Percentiles rank a stretch among this genome's conserved stretches.
Conservation (phyloP, 2,113 vertebrate species). For the Cyanoliseus patagonus region DNA sequence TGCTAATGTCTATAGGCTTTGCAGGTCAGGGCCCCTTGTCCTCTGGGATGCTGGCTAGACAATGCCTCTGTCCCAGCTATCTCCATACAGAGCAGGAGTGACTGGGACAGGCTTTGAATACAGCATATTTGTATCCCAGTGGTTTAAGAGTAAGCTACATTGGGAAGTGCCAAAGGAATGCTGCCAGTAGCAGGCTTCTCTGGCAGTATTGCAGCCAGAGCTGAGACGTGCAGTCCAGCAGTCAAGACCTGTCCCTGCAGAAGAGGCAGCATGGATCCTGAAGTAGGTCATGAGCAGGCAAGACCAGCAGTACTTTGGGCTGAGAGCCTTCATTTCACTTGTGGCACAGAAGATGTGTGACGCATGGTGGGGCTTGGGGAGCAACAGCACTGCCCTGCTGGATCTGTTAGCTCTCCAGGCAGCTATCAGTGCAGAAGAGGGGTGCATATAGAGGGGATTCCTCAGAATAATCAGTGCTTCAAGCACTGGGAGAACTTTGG, state of each 20-base stretch:
- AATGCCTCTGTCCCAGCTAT: not conserved
- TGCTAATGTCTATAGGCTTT: not conserved
- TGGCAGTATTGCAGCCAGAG: not conserved
- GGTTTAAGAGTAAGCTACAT: fast-evolving
- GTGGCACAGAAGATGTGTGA: fast-evolving
- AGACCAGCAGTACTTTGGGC: not conserved
- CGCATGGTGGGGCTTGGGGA: not conserved
- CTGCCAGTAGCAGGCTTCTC: not conserved
- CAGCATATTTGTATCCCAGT: not conserved
- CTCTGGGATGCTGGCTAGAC: not conserved
- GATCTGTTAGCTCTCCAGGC: not conserved
- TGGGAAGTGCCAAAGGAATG: not conserved
- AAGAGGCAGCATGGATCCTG: not conserved
- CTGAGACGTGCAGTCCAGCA: not conserved
- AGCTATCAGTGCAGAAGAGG: not conserved
- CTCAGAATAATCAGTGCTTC: not conserved
- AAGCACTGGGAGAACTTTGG: not conserved
- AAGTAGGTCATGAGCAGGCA: fast-evolving
- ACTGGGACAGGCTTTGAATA: not conserved
- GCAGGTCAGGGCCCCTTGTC: not conserved
- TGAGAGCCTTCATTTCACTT: not conserved
- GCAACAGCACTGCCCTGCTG: not conserved
- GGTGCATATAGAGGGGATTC: not conserved
- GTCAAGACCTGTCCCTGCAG: not conserved
- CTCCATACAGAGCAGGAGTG: not conserved